Percentiles rank a stretch among this genome's conserved stretches.
Conservation (phyloP, 2,797 vertebrate species). For the Pangasius sanitwongsei region DNA sequence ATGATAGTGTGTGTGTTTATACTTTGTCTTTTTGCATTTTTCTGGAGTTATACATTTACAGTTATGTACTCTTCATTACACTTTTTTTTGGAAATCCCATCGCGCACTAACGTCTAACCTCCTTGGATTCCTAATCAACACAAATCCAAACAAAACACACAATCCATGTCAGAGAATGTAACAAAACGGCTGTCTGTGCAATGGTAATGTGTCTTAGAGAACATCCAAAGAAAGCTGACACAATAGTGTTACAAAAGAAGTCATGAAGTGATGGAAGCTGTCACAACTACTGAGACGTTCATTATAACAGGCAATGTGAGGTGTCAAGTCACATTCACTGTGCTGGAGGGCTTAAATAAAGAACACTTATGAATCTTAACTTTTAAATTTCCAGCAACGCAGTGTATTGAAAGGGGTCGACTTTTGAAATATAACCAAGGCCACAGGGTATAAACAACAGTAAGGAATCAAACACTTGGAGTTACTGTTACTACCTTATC, state of each 20-base stretch:
- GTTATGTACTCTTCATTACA: neutral
- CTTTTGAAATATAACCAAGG: neutral
- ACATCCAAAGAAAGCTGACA: neutral
- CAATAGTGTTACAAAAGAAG: neutral
- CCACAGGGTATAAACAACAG: neutral
- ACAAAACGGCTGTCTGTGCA: neutral
- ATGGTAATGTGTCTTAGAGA: neutral
- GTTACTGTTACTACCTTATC: neutral
- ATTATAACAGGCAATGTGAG: neutral
- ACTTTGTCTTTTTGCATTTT: neutral
- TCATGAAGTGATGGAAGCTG: conserved; percentile 7
- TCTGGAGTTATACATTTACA: neutral
- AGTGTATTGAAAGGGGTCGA: neutral
- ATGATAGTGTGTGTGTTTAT: neutral
- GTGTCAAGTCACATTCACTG: too few species aligned
- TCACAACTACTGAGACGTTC: neutral
- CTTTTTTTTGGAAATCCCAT: neutral
- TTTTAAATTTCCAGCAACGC: conserved; percentile 13
- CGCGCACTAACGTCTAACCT: neutral
- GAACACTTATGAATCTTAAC: conserved; percentile 10
- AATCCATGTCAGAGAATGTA: neutral
- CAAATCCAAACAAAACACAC: neutral
- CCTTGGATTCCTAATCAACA: neutral
- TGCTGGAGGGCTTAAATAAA: neutral
- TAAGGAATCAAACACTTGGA: neutral